phyloP scores from a whole-genome alignment of 2,113 vertebrate genomes.

The Reinhardtius hippoglossoides region DNA sequence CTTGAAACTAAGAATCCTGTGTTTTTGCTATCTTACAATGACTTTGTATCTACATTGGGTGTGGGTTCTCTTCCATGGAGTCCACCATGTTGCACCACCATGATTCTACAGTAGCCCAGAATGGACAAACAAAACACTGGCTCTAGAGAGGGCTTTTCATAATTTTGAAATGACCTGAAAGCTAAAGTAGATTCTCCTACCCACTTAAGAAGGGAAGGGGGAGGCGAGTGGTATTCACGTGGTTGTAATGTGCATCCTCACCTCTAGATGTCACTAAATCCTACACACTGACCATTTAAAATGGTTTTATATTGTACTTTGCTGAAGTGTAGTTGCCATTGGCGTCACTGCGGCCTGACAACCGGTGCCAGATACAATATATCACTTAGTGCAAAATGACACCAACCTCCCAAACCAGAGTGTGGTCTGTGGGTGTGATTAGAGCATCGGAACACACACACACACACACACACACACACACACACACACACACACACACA shows the following conservation, averaged over 20 bases:
- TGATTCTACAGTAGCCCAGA: no score
- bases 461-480: not conserved
- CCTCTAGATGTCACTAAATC: not conserved
- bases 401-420: not conserved
- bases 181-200: no score
- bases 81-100: no score
- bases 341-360: not conserved
- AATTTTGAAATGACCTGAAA: no score
- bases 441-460: not conserved
- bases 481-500: not conserved
- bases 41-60: no score
- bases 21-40: no score
- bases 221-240: not conserved
- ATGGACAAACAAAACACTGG: no score
- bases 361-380: not conserved
- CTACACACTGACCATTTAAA: not conserved
- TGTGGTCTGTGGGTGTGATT: not conserved
- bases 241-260: not conserved
- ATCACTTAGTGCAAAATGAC: not conserved
- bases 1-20: no score
- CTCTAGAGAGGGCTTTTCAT: no score
- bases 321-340: not conserved
- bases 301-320: not conserved
- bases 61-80: no score
- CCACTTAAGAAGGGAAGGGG: not conserved